Base-by-base conservation (phyloP, 2,888 invertebrate genomes). In the Catonia carolina region DNA sequence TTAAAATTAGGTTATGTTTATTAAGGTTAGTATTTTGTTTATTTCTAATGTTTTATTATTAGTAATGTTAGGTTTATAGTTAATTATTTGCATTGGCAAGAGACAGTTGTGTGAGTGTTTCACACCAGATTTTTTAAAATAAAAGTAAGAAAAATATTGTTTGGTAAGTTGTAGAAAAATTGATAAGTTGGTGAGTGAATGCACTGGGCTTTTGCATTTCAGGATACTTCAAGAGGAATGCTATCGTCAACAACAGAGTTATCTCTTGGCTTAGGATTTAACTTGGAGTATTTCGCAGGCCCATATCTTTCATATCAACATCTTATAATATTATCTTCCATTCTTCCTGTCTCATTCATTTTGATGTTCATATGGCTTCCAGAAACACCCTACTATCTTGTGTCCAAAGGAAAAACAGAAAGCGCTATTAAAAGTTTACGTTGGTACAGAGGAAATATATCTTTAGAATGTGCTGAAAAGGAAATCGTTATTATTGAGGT, bases 241-340 rank as follows among this genome's bases (percentile, higher is more conserved):
- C 74, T 93, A 0, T 91, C 91, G 1, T 86, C 92, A 0, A 82
- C 88, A 57, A 82, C 92, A 66, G 88, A 89, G 67, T 75, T 83
- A 41, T 86, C 87, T 73, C 81, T 89, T 41, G 75, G 75, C 1
- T 50, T 80, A 3, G 91, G 90, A 2, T 79, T 85, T 65, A 69
- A 89, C 2, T 78, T 84, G 55, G 75, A 85, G 0, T 90, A 88
- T 70, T 71, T 72, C 1, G 78, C 85, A 64, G 94, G 89, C 0
- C 91, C 84, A 0, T 86, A 73, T 73, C 77, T 85, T 0, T 74
- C 78, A 0, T 88, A 89, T 73, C 70, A 75, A 31, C 74, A 74
- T 0, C 64, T 77, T 50, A 73, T 75, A 33, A 27, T 56, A 8
- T 59, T 61, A 4, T 60, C 56, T 1, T 36, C 55, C 18, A 31